Evolutionary conservation across 2,113 vertebrate species (phyloP).

Genomic region (Thalassoma bifasciatum): DNA sequence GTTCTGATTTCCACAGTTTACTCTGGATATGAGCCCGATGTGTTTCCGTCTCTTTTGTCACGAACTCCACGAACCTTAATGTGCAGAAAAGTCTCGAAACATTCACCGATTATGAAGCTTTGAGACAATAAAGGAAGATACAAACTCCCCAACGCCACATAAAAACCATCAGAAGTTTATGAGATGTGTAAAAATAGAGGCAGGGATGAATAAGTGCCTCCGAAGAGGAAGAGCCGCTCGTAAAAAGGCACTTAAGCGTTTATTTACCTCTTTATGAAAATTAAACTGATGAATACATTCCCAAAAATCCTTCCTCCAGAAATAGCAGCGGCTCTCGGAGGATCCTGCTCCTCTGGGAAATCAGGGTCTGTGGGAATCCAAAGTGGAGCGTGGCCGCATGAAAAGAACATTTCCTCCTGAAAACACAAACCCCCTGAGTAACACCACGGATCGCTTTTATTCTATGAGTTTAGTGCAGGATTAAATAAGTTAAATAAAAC

Average conservation of each 20-base stretch:
- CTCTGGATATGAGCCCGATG: slow-evolving; percentile 12
- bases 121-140: not conserved
- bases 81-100: not conserved
- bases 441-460: not conserved
- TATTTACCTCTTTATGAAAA: slow-evolving; percentile 44
- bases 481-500: not conserved
- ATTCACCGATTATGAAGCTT: not conserved
- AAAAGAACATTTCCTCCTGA: slow-evolving; percentile 37
- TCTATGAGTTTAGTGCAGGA: not conserved
- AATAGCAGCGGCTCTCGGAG: slow-evolving; percentile 51
- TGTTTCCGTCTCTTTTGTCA: slow-evolving; percentile 10
- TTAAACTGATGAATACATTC: slow-evolving; percentile 20
- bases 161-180: not conserved
- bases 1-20: slow-evolving; percentile 24
- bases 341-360: slow-evolving; percentile 47
- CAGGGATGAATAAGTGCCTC: not conserved
- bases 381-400: slow-evolving; percentile 39
- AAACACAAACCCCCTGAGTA: slow-evolving; percentile 21
- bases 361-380: slow-evolving; percentile 32
- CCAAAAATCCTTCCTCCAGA: slow-evolving; percentile 19
- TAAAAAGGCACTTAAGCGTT: slow-evolving; percentile 27
- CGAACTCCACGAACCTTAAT: slow-evolving; percentile 26
- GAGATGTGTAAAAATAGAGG: not conserved
- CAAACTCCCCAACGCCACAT: not conserved
- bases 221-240: slow-evolving; percentile 4